Evolutionary conservation across 1,140 invertebrate species (phyloP).

Genomic region (Epicauta chinensis): DNA sequence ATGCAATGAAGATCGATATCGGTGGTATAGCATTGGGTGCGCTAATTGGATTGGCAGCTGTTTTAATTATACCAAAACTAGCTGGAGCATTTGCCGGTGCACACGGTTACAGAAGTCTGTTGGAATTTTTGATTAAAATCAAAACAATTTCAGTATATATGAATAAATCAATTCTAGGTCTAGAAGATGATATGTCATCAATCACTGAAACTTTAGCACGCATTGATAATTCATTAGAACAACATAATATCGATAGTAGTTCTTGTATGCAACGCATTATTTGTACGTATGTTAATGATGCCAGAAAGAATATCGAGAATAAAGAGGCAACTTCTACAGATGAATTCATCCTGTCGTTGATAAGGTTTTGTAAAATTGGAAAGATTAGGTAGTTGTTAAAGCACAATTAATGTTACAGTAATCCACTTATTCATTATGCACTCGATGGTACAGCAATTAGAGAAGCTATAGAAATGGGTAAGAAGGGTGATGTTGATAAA

Average conservation of each 20-base stretch:
- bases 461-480: conserved; percentile 64
- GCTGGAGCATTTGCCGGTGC: conserved; percentile 62
- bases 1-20: conserved; percentile 68
- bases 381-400: neutral
- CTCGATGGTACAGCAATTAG: conserved; percentile 69
- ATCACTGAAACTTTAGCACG: conserved; percentile 58
- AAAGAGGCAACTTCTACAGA: conserved; percentile 60
- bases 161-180: conserved; percentile 43
- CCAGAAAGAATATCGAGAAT: conserved; percentile 53
- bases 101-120: conserved; percentile 58
- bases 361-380: conserved; percentile 44
- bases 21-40: conserved; percentile 74
- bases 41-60: conserved; percentile 68
- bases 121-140: neutral
- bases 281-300: conserved; percentile 67
- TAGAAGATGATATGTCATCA: conserved; percentile 54
- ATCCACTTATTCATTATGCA: conserved; percentile 62
- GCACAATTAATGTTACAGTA: conserved; percentile 47
- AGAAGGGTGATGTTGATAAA: conserved; percentile 48
- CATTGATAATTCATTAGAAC: conserved; percentile 63
- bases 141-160: neutral
- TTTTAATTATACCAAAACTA: conserved; percentile 71
- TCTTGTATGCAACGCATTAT: conserved; percentile 71
- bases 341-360: conserved; percentile 56
- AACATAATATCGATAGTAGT: conserved; percentile 70